These are phyloP conservation scores for Calidris pygmaea DNA, from an alignment of 2,113 vertebrate species.

Conservation along the genomic window DNA sequence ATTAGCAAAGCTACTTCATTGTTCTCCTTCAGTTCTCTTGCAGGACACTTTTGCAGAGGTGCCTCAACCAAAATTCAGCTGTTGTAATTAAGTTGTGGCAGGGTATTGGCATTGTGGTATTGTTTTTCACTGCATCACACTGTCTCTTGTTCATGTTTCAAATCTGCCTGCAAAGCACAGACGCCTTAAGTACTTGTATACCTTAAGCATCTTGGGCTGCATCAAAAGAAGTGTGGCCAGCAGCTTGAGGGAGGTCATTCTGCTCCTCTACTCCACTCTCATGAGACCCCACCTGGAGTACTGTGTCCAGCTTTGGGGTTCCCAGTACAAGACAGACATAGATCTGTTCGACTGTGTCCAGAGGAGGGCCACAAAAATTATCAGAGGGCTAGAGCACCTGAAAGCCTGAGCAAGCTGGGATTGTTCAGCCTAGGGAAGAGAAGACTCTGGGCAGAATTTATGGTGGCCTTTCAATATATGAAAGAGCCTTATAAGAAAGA, in stretches of 20 bases:
- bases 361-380: neutral
- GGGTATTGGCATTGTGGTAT: neutral
- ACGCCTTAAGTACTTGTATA: neutral
- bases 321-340: neutral
- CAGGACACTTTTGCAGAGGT: neutral
- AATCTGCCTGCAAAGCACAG: neutral
- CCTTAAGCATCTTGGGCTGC: neutral
- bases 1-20: neutral
- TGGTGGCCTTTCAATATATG: neutral
- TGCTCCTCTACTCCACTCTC: neutral
- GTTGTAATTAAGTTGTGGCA: rapidly evolving
- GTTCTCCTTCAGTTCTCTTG: neutral
- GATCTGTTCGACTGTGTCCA: rapidly evolving
- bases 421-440: neutral
- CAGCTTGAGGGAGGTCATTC: neutral
- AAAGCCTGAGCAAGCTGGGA: neutral
- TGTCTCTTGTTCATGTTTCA: neutral
- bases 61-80: neutral
- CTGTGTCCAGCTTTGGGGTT: neutral
- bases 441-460: neutral
- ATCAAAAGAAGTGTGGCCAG: neutral
- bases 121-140: neutral
- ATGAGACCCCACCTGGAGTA: neutral
- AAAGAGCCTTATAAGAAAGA: neutral
- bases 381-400: neutral